A percentile compares a stretch with the other conserved stretches of the same genome.
phyloP scores from a whole-genome alignment of 1,140 invertebrate genomes.

The Contarinia nasturtii region DNA sequence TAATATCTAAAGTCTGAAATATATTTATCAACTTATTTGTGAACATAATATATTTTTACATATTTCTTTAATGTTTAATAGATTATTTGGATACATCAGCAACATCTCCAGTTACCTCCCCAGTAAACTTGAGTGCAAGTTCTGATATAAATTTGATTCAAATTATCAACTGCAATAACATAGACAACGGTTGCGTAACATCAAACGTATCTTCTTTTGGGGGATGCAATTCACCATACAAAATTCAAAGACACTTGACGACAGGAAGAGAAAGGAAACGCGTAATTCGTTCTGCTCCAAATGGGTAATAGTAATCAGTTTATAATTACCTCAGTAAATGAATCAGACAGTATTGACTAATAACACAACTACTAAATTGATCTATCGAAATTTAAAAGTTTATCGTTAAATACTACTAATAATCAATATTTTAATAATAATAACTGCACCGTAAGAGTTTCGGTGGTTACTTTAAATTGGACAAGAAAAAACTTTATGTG shows the following conservation, averaged over 20 bases:
- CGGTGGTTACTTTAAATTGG: no score
- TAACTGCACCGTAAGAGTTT: no score
- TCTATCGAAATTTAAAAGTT: no score
- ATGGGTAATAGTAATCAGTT: constrained; percentile 39
- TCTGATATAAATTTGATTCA: constrained; percentile 10
- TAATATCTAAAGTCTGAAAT: no score
- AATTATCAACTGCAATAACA: constrained; percentile 8
- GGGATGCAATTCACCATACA: constrained; percentile 47
- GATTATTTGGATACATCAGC: neutral
- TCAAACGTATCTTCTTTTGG: constrained; percentile 24
- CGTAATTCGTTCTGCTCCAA: constrained; percentile 83
- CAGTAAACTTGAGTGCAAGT: constrained; percentile 18
- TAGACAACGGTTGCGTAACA: neutral
- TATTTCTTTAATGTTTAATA: neutral
- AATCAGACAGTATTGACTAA: no score
- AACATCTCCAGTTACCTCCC: constrained; percentile 7
- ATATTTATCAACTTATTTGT: no score
- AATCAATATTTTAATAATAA: no score
- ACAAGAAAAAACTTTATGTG: no score
- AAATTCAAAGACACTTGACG: constrained; percentile 73
- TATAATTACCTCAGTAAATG: no score
- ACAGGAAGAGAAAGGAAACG: constrained; percentile 86
- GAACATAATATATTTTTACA: no score
- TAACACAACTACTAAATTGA: no score
- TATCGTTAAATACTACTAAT: no score